Evolutionary conservation across 1,140 invertebrate species (phyloP), one percentile per base, ranked within the genome.

Genomic region (Battus philenor): DNA sequence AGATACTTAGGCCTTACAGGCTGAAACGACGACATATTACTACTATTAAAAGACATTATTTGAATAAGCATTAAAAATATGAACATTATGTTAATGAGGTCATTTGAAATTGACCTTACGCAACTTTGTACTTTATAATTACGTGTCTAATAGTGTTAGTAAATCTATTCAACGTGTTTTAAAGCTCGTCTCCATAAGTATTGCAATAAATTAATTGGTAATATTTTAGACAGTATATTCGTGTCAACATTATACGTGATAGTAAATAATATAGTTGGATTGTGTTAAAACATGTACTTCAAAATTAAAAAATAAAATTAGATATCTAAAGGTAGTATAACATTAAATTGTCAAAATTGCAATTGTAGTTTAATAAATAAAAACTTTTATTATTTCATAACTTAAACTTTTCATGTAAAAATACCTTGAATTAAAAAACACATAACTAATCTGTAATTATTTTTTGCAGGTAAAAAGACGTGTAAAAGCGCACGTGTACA

Each of bases 391-490:
- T 22, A 22, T 22, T 4, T 22, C 3, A 7, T 22, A 7, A 3
- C 7, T 7, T 22, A 22, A 22, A 22, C 7, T n/a, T n/a, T n/a
- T n/a, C n/a, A n/a, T 22, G 7, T 22, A 22, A 22, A 22, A 7
- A 22, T 4, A 22, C 3, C 7, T 4, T 7, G 7, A 22, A 22
- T 4, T 4, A 7, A 7, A 22, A 22, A 22, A 22, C 3, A 22
- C 3, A 34, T 51, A 48, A 45, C 32, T 38, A 52, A 46, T 47
- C 30, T 47, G 24, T 29, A 24, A 29, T 51, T 59, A 67, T 59
- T 74, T 34, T 56, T 81, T 75, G 43, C 76, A 81, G 76, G 63
- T 80, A 63, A 68, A 68, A 61, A 64, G 47, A 56, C 56, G 47
- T 41, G 49, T 31, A 41, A 41, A 59, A 71, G 65, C 60, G 59